Conservation (phyloP, 2,888 invertebrate genomes). For the Melipona beecheii region DNA sequence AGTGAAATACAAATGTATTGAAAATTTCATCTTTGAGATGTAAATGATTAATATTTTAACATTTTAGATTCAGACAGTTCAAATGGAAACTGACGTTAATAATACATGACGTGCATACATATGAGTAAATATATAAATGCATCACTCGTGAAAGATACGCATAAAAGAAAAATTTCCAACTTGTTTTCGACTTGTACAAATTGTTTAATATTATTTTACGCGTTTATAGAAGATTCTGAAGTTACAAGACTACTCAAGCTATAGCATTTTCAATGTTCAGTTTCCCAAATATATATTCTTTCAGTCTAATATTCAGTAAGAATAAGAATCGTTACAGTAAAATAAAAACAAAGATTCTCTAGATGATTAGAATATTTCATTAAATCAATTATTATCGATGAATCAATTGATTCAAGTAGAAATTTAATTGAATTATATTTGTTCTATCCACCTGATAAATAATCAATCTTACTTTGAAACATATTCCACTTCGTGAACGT, state of each 20-base stretch:
- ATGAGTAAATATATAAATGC: accelerated
- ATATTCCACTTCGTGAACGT: too few relatives aligned
- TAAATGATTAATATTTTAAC: not conserved
- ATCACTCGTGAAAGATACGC: not conserved
- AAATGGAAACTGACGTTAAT: not conserved
- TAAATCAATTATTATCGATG: not conserved
- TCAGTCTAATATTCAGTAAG: too few relatives aligned
- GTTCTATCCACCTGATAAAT: not conserved
- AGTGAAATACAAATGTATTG: not conserved
- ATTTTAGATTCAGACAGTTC: not conserved
- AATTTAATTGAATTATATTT: not conserved
- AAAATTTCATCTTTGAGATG: not conserved
- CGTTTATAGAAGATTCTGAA: too few relatives aligned
- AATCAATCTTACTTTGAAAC: too few relatives aligned
- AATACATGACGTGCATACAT: not conserved
- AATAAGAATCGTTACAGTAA: not conserved
- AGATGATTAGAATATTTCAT: not conserved
- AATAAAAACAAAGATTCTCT: not conserved
- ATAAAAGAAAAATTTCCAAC: not conserved
- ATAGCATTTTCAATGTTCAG: too few relatives aligned
- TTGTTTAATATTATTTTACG: not conserved
- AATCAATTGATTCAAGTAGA: not conserved
- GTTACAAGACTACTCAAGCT: too few relatives aligned
- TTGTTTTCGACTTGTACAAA: not conserved
- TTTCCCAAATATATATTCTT: too few relatives aligned